Evolutionary conservation across 2,797 vertebrate genomes (phyloP).

Genomic region (Hydrolagus colliei): DNA sequence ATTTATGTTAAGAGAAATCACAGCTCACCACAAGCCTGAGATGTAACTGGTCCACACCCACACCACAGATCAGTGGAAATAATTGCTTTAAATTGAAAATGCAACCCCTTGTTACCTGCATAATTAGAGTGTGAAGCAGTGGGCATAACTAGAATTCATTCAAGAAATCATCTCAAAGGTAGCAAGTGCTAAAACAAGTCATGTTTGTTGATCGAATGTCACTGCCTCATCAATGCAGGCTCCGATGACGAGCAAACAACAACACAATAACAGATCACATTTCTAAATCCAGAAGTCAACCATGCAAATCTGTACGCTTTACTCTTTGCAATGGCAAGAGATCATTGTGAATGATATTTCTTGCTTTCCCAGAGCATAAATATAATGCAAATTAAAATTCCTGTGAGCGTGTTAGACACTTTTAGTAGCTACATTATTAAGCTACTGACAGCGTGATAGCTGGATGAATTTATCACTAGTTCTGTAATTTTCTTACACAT

Average conservation of each 20-base stretch:
- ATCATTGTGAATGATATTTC: background rate
- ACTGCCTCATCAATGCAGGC: background rate
- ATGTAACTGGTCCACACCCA: background rate
- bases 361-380: conserved; percentile 15
- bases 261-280: conserved; percentile 4
- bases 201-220: background rate
- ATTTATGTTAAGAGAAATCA: too few relatives aligned
- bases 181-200: background rate
- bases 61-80: background rate
- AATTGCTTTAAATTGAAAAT: background rate
- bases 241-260: background rate
- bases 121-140: too few relatives aligned
- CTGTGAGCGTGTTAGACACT: conserved; percentile 24
- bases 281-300: background rate
- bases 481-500: conserved; percentile 88
- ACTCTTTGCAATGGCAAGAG: background rate
- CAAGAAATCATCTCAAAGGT: background rate
- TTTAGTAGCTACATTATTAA: conserved; percentile 67
- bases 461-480: conserved; percentile 81
- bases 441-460: conserved; percentile 70
- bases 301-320: background rate
- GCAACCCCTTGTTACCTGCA: background rate
- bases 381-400: conserved; percentile 24
- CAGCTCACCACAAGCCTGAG: background rate
- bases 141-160: background rate